Percentiles rank a stretch among this genome's conserved stretches.
Conservation (phyloP, 2,888 invertebrate species). For the Drosophila differens region DNA sequence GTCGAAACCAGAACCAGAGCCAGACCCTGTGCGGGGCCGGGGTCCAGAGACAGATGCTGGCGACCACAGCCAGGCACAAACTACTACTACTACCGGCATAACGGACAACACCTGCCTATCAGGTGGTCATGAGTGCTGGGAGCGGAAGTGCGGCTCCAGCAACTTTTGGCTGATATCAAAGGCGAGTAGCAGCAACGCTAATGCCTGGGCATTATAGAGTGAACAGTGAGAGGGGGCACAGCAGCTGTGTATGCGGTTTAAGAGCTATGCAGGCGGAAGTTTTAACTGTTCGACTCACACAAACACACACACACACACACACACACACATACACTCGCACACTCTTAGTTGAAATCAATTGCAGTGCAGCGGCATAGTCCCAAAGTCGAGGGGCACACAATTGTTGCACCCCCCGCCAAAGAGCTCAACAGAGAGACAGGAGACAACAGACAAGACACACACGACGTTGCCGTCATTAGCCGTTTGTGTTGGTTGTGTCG, state of each 20-base stretch:
- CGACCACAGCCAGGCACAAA: constrained; percentile 36
- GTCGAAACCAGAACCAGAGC: constrained; percentile 5
- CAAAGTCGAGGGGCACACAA: constrained; percentile 27
- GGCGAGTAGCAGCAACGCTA: constrained; percentile 33
- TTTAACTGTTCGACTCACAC: constrained; percentile 54
- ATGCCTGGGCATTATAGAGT: constrained; percentile 31
- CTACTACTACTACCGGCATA: constrained; percentile 45
- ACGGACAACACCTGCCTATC: constrained; percentile 70
- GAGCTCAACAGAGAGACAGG: neutral
- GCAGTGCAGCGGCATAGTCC: constrained; percentile 26
- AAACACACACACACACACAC: constrained; percentile 17
- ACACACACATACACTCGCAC: constrained; percentile 18
- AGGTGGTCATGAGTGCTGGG: constrained; percentile 36
- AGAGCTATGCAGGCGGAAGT: constrained; percentile 72
- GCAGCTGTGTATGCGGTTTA: constrained; percentile 67
- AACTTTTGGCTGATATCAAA: constrained; percentile 46
- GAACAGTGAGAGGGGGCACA: constrained; percentile 18
- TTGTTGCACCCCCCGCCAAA: constrained; percentile 44
- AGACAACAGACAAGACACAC: constrained; percentile 59
- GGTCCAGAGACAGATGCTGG: constrained; percentile 27
- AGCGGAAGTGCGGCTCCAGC: constrained; percentile 69
- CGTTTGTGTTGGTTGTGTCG: constrained; percentile 27
- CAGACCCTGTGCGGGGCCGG: constrained; percentile 4
- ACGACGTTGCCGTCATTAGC: constrained; percentile 68
- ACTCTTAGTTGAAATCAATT: constrained; percentile 65